A percentile compares a stretch with the other conserved stretches of the same genome.
These are phyloP conservation scores for Nymphalis io DNA, from an alignment of 1,140 invertebrate genomes.

Conservation along the genomic window DNA sequence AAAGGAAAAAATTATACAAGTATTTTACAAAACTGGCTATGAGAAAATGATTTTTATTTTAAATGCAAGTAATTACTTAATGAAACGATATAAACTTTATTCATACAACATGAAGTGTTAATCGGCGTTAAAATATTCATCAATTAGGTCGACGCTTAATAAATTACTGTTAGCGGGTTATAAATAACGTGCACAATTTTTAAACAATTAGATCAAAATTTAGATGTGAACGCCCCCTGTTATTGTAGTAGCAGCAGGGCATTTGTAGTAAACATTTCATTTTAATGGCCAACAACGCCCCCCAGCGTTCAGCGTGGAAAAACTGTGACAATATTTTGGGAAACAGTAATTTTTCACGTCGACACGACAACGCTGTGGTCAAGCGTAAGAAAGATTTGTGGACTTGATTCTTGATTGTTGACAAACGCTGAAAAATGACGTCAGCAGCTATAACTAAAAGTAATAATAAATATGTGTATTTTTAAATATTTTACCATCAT, in stretches of 20 bases:
- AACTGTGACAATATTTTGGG: slow-evolving; percentile 58
- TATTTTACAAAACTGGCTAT: too few species aligned
- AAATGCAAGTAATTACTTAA: background rate
- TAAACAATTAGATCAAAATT: slow-evolving; percentile 45
- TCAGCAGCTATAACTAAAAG: background rate
- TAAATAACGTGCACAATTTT: slow-evolving; percentile 25
- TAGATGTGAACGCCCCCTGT: slow-evolving; percentile 43
- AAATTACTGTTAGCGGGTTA: slow-evolving; percentile 17
- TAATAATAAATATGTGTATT: too few species aligned
- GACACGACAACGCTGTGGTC: slow-evolving; percentile 67
- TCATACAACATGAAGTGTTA: slow-evolving; percentile 1
- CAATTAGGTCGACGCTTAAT: slow-evolving; percentile 18
- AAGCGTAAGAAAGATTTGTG: slow-evolving; percentile 78
- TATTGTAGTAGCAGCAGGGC: slow-evolving; percentile 14
- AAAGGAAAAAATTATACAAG: too few species aligned
- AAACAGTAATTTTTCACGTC: slow-evolving; percentile 75
- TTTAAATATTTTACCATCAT: too few species aligned
- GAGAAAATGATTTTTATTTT: background rate
- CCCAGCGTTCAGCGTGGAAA: slow-evolving; percentile 54
- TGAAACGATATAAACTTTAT: background rate
- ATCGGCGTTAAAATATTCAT: slow-evolving; percentile 20
- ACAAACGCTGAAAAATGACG: slow-evolving; percentile 47
- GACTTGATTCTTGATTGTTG: slow-evolving; percentile 50
- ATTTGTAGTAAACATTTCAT: slow-evolving; percentile 69
- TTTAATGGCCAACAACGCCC: slow-evolving; percentile 60